These are phyloP conservation scores for Sphaerodactylus townsendi DNA, from an alignment of 2,113 vertebrate genomes.

Conservation along the genomic window DNA sequence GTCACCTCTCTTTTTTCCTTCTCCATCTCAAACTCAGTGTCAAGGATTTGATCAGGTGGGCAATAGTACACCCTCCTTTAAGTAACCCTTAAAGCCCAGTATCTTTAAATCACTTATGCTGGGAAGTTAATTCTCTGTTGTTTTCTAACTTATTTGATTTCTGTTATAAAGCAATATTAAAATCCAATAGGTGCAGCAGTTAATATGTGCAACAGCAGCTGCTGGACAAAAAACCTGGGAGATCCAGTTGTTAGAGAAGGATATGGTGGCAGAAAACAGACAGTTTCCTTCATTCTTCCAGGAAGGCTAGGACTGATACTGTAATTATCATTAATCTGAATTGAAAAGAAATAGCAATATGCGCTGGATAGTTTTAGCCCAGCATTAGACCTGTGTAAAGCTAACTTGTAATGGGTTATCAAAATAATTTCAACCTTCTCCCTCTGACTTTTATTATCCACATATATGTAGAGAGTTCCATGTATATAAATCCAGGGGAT, in stretches of 20 bases:
- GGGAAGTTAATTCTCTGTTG: too few species aligned
- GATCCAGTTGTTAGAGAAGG: background rate
- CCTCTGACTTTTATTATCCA: background rate
- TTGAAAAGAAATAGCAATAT: background rate
- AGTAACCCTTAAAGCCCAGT: too few species aligned
- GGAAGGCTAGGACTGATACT: background rate
- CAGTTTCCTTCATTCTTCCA: background rate
- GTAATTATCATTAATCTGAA: background rate
- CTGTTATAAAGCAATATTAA: slow-evolving; percentile 23
- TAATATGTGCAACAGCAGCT: background rate
- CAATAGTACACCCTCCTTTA: too few species aligned
- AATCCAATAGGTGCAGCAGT: background rate
- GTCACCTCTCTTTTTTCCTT: too few species aligned
- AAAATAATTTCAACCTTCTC: too few species aligned
- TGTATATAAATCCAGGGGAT: too few species aligned
- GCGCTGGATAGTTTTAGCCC: background rate
- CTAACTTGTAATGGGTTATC: background rate
- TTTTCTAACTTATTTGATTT: slow-evolving; percentile 51
- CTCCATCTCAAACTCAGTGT: too few species aligned
- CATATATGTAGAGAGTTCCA: background rate
- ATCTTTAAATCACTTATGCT: too few species aligned
- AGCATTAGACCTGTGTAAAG: background rate
- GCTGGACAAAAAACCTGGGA: background rate
- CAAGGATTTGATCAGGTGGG: too few species aligned
- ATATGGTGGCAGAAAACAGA: background rate